These are phyloP conservation scores for Orycteropus afer DNA, from an alignment of 2,113 vertebrate genomes.

Conservation along the genomic window DNA sequence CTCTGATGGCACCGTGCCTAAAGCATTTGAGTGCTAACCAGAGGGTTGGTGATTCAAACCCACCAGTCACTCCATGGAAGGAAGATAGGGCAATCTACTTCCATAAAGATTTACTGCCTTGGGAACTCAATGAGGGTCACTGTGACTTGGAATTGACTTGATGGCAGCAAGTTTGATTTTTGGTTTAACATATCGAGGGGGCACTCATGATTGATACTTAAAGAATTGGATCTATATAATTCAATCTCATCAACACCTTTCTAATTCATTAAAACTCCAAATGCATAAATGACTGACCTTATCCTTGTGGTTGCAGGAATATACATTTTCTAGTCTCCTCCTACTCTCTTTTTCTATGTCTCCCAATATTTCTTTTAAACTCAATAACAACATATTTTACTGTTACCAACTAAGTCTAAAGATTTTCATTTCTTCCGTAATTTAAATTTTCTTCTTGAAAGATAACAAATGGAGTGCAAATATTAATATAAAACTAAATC, in stretches of 20 bases:
- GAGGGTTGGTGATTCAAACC: no score
- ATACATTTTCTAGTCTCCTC: background rate
- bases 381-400: background rate
- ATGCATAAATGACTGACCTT: background rate
- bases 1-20: no score
- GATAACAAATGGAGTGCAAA: background rate
- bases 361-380: background rate
- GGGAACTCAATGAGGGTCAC: no score
- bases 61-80: no score
- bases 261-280: background rate
- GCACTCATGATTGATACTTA: background rate
- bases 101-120: no score
- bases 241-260: background rate
- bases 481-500: background rate
- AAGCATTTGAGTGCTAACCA: no score
- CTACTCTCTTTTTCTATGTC: background rate
- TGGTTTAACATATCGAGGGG: no score
- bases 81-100: no score
- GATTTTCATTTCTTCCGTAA: background rate
- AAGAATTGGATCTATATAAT: background rate
- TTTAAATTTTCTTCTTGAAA: background rate
- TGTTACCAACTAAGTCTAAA: background rate
- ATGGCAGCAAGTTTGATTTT: no score
- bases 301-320: background rate
- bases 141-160: no score